A percentile compares a stretch with the other conserved stretches of the same genome.
Evolutionary conservation across 2,888 invertebrate species (phyloP).

Genomic region (Miltochrista miniata): DNA sequence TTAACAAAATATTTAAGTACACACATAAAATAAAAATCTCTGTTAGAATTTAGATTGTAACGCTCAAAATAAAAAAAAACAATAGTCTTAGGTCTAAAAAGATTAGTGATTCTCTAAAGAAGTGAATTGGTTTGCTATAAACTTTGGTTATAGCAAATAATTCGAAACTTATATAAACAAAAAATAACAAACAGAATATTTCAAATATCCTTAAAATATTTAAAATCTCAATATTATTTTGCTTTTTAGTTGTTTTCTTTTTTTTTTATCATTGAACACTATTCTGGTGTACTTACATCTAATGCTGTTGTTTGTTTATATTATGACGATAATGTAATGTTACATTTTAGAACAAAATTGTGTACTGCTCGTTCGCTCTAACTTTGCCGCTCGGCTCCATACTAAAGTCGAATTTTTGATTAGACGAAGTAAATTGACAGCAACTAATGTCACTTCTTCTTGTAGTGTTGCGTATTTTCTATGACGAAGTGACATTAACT

Average conservation of each 20-base stretch:
- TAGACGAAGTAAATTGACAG: no score
- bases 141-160: neutral
- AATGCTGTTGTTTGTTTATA: no score
- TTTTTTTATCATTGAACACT: no score
- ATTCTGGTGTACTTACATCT: no score
- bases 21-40: conserved; percentile 19
- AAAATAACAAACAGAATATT: neutral
- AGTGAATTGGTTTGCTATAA: neutral
- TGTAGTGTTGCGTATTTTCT: no score
- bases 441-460: no score
- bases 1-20: conserved; percentile 50
- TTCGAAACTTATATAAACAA: neutral
- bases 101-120: neutral
- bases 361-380: no score
- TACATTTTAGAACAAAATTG: no score
- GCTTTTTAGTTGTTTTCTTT: neutral
- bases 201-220: neutral
- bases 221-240: neutral
- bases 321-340: no score
- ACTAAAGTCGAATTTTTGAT: no score
- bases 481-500: no score
- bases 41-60: neutral
- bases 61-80: neutral
- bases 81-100: neutral
- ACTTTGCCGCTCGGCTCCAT: no score